phyloP scores from a whole-genome alignment of 2,888 invertebrate genomes.

The Zele albiditarsus region DNA sequence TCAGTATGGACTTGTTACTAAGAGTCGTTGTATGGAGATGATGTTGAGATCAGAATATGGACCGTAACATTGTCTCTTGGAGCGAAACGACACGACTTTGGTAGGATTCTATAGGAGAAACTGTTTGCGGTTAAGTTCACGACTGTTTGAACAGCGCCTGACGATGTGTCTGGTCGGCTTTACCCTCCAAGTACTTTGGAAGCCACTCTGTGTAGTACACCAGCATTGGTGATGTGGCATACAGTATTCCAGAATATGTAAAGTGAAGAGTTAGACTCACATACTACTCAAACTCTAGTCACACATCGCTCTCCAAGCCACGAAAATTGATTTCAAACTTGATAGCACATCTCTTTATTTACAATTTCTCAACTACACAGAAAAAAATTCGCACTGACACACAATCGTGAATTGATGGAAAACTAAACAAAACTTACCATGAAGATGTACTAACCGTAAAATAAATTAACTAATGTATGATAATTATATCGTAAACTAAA shows the following conservation, averaged over 20 bases:
- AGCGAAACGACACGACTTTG: conserved; percentile 47
- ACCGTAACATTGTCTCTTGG: conserved; percentile 28
- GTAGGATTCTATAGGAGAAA: conserved; percentile 43
- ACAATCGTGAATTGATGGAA: too few species aligned
- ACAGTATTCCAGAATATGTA: not conserved
- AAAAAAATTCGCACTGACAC: too few species aligned
- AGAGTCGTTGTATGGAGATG: conserved; percentile 6
- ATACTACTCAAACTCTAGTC: not conserved
- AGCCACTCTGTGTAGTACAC: conserved; percentile 33
- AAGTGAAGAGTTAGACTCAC: conserved; percentile 1
- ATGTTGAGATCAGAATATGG: not conserved
- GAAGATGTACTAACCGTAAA: too few species aligned
- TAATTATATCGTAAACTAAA: too few species aligned
- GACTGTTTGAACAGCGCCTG: conserved; percentile 51
- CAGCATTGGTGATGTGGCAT: conserved; percentile 13
- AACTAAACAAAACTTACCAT: too few species aligned
- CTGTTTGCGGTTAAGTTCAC: conserved; percentile 56
- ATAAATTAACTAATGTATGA: too few species aligned
- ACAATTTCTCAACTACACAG: not conserved
- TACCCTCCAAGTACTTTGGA: conserved; percentile 33
- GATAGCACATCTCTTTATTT: not conserved
- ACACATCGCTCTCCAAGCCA: not conserved
- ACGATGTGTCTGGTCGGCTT: conserved; percentile 47
- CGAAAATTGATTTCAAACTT: not conserved
- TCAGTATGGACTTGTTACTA: conserved; percentile 12